Conservation (phyloP, 2,888 invertebrate genomes). For the Liodrosophila aerea region DNA sequence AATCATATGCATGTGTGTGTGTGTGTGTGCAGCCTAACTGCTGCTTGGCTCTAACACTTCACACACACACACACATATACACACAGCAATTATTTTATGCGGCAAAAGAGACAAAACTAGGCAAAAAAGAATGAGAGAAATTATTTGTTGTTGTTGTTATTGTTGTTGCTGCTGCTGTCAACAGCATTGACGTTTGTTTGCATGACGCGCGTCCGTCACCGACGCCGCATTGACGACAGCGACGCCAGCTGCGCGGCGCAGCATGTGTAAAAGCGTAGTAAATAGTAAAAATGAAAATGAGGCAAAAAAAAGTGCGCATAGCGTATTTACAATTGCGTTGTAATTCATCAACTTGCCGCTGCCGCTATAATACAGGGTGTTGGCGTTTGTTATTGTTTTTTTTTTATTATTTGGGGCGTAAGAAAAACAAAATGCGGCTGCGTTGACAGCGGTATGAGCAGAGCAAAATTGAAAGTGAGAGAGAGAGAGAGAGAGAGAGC, state of each 20-base stretch:
- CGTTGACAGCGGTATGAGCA: conserved; percentile 49
- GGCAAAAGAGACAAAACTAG: conserved; percentile 44
- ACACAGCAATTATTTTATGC: conserved; percentile 48
- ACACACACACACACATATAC: background rate
- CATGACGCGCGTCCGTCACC: conserved; percentile 46
- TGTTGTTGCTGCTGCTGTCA: conserved; percentile 24
- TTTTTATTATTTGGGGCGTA: conserved; percentile 30
- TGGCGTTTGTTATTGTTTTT: conserved; percentile 17
- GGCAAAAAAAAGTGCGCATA: conserved; percentile 26
- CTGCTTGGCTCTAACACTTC: background rate
- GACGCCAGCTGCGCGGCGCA: conserved; percentile 16
- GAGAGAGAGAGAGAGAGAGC: no score
- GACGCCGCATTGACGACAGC: conserved; percentile 19
- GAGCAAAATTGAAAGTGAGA: background rate
- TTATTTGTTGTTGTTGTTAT: conserved; percentile 9
- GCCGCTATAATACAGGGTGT: conserved; percentile 31
- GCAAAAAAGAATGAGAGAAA: conserved; percentile 31
- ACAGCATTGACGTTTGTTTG: conserved; percentile 65
- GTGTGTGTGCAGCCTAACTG: conserved; percentile 18
- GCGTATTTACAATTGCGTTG: conserved; percentile 57
- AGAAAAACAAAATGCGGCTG: conserved; percentile 65
- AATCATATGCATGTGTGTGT: no score
- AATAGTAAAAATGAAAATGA: conserved; percentile 32
- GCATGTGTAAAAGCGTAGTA: conserved; percentile 63
- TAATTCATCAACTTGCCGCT: conserved; percentile 63